These are phyloP conservation scores for Scolopax bukidnonensis DNA, from an alignment of 2,797 vertebrate species.

Conservation along the genomic window DNA sequence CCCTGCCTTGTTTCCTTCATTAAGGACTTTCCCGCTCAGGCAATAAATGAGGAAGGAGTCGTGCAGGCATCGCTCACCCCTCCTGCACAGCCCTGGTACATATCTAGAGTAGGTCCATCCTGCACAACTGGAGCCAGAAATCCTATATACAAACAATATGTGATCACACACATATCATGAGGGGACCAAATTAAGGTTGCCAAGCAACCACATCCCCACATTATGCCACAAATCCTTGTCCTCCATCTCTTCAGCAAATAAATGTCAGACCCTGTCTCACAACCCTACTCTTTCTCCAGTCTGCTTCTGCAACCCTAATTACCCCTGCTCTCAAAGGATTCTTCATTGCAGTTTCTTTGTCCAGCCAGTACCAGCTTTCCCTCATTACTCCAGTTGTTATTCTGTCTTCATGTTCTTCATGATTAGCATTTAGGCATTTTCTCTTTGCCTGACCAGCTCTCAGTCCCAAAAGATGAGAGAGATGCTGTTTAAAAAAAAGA, in stretches of 20 bases:
- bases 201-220: conserved; percentile 32
- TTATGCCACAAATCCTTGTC: conserved; percentile 43
- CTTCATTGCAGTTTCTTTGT: conserved; percentile 31
- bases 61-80: rapidly evolving
- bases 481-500: not conserved
- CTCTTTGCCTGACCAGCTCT: not conserved
- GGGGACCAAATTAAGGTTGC: conserved; percentile 39
- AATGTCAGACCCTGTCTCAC: conserved; percentile 5
- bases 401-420: not conserved
- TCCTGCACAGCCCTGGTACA: not conserved
- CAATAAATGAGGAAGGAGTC: not conserved
- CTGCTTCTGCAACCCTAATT: conserved; percentile 22
- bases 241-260: conserved; percentile 59
- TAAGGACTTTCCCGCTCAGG: not conserved
- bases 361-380: not conserved
- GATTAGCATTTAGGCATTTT: conserved; percentile 1
- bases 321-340: not conserved
- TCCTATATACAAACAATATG: not conserved
- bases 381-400: not conserved
- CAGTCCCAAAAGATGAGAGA: not conserved
- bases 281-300: not conserved
- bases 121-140: not conserved
- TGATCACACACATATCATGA: not conserved
- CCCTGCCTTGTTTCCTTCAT: not conserved
- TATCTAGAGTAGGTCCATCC: not conserved